Evolutionary conservation across 2,888 invertebrate species (phyloP).

Genomic region (Icerya purchasi): DNA sequence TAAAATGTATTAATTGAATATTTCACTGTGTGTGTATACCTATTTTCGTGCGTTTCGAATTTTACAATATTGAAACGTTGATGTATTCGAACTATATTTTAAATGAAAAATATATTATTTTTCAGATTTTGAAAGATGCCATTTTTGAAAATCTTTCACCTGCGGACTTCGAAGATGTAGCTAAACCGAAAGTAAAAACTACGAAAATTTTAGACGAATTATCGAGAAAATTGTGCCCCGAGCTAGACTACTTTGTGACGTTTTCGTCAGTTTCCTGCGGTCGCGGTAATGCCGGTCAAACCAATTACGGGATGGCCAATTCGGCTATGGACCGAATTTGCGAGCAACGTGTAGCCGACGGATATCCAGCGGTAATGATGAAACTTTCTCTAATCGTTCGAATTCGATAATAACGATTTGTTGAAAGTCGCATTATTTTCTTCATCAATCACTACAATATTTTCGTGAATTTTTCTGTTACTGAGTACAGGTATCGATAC

Average conservation of each 20-base stretch:
- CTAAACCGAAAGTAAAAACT: constrained; percentile 63
- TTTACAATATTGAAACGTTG: too few relatives aligned
- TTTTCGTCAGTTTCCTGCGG: constrained; percentile 96
- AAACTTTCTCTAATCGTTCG: too few relatives aligned
- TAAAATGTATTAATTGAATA: too few relatives aligned
- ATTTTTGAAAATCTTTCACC: constrained; percentile 66
- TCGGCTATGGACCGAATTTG: constrained; percentile 36
- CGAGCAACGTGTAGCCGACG: constrained; percentile 59
- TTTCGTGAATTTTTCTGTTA: too few relatives aligned
- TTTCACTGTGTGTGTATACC: too few relatives aligned
- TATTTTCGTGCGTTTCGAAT: too few relatives aligned
- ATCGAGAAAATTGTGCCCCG: constrained; percentile 50
- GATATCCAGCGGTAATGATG: constrained; percentile 52
- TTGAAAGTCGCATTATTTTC: too few relatives aligned
- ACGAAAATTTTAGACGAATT: constrained; percentile 61
- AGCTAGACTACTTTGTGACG: constrained; percentile 32
- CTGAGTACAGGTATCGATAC: constrained; percentile 48
- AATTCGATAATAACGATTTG: too few relatives aligned
- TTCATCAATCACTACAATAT: too few relatives aligned
- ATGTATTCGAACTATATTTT: too few relatives aligned
- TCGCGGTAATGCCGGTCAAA: constrained; percentile 86
- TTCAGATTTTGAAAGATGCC: constrained; percentile 57
- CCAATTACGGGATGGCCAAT: constrained; percentile 21
- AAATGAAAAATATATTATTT: background rate
- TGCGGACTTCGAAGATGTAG: constrained; percentile 57